Evolutionary conservation across 2,113 vertebrate species (phyloP), one percentile per base, ranked within the genome.

Genomic region (Cyanoderma ruficeps): DNA sequence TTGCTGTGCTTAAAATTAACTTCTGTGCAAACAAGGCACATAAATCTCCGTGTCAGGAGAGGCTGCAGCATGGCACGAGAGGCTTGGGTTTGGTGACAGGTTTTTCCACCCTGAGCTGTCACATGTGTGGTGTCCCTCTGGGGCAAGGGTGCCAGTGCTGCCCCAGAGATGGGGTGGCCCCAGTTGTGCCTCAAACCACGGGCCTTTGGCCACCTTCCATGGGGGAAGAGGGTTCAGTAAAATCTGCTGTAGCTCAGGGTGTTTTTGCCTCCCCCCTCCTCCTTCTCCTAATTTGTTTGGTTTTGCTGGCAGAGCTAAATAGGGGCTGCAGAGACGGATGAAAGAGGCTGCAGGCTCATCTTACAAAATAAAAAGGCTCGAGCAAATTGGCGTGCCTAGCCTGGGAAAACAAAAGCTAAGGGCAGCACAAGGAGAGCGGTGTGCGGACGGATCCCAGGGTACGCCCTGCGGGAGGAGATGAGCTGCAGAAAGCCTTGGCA

Each of bases 351-450:
- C 56, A 18, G 92, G 77, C 69, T 94, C 21, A 0, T 60, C 52
- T 91, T 63, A 63, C 17, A 53, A 8, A 50, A 35, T n/a, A n/a
- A 11, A 59, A 19, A 49, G 46, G 57, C 15, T 50, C 60, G 50
- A 65, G 76, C 44, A 83, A 89, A 86, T 47, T 4, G 4, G 42
- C 15, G 3, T 57, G 69, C 2, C 4, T 21, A 77, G 86, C 68
- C 67, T 94, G 71, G 68, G 59, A 70, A 94, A 94, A 88, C 83
- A 90, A 88, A 86, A 88, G 83, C 83, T 74, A 50, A 92, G 92
- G 95, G 89, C 95, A 95, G 83, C 46, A 3, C 79, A 70, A 93
- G 95, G 95, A 89, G 88, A 95, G 89, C 0, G 21, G 67, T 20
- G 84, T 18, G 13, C 1, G 2, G 88, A 70, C 44, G 24, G 22